Conservation (phyloP, 2,113 vertebrate genomes). For the Anthoscopus minutus region DNA sequence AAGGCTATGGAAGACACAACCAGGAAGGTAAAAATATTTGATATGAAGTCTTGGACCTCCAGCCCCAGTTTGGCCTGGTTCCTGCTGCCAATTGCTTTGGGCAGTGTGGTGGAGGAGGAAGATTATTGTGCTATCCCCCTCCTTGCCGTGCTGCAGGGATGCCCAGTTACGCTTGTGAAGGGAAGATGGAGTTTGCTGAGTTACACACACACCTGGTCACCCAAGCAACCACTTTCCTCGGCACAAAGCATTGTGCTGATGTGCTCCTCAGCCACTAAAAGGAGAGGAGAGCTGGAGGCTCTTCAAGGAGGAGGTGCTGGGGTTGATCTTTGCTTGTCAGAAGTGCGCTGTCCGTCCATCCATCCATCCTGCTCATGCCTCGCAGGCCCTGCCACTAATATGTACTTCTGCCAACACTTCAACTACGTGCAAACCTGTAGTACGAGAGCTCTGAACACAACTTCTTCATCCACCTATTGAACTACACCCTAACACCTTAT, state of each 20-base stretch:
- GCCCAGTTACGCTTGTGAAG: not conserved
- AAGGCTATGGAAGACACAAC: not conserved
- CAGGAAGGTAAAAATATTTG: not conserved
- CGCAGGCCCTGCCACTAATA: fast-evolving
- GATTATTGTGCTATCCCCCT: not conserved
- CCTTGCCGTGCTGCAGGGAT: not conserved
- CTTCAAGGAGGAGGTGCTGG: not conserved
- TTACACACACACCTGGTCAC: not conserved
- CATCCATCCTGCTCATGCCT: not conserved
- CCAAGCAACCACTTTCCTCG: not conserved
- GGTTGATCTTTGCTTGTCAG: not conserved
- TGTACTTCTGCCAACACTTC: not conserved
- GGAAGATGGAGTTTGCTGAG: not conserved
- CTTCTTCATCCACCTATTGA: not conserved
- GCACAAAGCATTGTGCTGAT: not conserved
- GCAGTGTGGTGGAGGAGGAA: not conserved
- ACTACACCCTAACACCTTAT: not conserved
- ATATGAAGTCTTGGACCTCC: not conserved
- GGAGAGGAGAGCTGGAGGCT: not conserved
- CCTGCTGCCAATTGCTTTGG: not conserved
- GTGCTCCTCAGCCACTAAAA: not conserved
- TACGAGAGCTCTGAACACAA: not conserved
- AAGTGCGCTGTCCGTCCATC: not conserved
- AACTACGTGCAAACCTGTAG: not conserved
- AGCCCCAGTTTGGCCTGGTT: not conserved